A percentile compares a stretch with the other conserved stretches of the same genome.
phyloP scores from a whole-genome alignment of 2,888 invertebrate genomes.

The Dynastes grantii region DNA sequence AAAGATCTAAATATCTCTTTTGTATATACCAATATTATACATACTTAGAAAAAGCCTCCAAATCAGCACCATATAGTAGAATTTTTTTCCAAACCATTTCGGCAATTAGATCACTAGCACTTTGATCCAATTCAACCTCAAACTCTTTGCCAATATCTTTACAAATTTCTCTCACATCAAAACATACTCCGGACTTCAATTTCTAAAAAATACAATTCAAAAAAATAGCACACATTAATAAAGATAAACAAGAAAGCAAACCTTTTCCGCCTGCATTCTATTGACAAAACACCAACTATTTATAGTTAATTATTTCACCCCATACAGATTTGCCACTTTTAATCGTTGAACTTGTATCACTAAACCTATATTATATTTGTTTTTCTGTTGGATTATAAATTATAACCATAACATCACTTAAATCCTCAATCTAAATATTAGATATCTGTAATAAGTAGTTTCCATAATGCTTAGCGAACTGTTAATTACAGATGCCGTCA shows the following conservation, averaged over 20 bases:
- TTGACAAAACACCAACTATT: too few species aligned
- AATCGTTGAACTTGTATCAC: too few species aligned
- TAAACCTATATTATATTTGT: too few species aligned
- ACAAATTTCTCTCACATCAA: slow-evolving; percentile 70
- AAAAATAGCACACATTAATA: neutral
- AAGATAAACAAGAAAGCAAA: too few species aligned
- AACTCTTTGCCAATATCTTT: slow-evolving; percentile 73
- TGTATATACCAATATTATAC: slow-evolving; percentile 14
- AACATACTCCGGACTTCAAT: slow-evolving; percentile 73
- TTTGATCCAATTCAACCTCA: slow-evolving; percentile 72
- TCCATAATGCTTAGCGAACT: too few species aligned
- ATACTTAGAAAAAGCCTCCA: slow-evolving; percentile 80
- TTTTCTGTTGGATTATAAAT: too few species aligned
- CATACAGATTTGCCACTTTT: neutral
- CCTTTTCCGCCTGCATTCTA: too few species aligned
- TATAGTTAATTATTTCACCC: neutral
- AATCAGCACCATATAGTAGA: slow-evolving; percentile 73
- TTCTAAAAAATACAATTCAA: slow-evolving; percentile 69
- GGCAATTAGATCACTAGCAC: slow-evolving; percentile 75
- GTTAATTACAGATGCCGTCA: too few species aligned
- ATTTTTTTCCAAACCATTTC: slow-evolving; percentile 77
- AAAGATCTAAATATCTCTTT: slow-evolving; percentile 22
- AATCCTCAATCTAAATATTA: too few species aligned
- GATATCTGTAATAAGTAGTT: too few species aligned
- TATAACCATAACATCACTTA: too few species aligned